These are phyloP conservation scores for Leucania comma DNA, from an alignment of 2,888 invertebrate species.

Conservation along the genomic window DNA sequence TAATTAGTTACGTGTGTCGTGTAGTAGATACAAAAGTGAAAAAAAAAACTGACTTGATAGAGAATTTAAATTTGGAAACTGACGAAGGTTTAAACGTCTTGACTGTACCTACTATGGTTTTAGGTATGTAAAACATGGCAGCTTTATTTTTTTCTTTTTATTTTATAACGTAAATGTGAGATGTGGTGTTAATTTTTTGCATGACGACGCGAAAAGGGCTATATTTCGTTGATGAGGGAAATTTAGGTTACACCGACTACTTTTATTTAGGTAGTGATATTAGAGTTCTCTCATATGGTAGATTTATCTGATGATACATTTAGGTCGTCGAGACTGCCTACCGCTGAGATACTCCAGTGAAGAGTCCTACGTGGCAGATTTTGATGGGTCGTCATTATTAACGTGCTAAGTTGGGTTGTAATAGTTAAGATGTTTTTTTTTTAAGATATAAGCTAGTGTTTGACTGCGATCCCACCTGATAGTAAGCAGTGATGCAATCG, in stretches of 20 bases:
- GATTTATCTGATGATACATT: constrained; percentile 37
- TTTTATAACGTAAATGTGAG: constrained; percentile 42
- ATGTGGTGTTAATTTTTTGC: constrained; percentile 50
- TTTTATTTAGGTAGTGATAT: constrained; percentile 17
- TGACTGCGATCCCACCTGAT: too few species aligned
- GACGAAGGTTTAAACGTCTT: neutral
- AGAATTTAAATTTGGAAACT: neutral
- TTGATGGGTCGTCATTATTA: constrained; percentile 5
- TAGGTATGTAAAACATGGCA: constrained; percentile 60
- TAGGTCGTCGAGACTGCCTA: constrained; percentile 29
- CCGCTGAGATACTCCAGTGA: neutral
- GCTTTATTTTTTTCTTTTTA: constrained; percentile 56
- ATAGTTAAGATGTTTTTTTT: too few species aligned
- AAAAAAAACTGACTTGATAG: neutral
- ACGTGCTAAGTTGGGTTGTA: neutral
- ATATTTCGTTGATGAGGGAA: constrained; percentile 46
- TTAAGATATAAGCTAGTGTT: too few species aligned
- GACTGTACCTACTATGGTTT: constrained; percentile 42
- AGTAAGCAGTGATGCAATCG: too few species aligned
- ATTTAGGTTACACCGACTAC: constrained; percentile 33
- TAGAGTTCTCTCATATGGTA: neutral
- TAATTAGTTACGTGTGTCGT: neutral
- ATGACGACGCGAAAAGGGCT: constrained; percentile 37
- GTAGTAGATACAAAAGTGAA: neutral
- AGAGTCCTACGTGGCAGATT: neutral